A percentile compares a stretch with the other conserved stretches of the same genome.
phyloP scores from a whole-genome alignment of 1,140 invertebrate genomes.

The Patella vulgata region DNA sequence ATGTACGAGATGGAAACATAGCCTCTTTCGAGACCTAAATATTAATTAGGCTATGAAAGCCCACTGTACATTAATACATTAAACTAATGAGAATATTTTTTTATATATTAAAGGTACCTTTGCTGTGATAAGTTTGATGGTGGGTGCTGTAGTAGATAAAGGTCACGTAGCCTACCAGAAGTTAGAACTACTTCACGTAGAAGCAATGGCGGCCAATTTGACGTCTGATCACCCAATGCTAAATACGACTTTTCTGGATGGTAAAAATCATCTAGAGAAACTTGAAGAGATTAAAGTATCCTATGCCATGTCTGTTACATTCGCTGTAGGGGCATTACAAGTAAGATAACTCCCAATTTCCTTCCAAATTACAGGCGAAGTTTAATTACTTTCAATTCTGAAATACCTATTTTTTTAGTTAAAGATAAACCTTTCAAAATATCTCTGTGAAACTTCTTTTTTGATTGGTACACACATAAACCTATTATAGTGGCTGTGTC shows the following conservation, averaged over 20 bases:
- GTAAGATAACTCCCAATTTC: no score
- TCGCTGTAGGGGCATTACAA: constrained; percentile 53
- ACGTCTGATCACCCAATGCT: not conserved
- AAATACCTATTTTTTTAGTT: not conserved
- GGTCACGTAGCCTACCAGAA: constrained; percentile 38
- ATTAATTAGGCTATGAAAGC: no score
- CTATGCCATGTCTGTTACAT: constrained; percentile 52
- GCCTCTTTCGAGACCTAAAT: no score
- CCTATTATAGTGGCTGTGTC: not conserved
- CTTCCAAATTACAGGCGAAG: not conserved
- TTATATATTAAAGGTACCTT: constrained; percentile 62
- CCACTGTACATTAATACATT: no score
- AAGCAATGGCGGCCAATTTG: constrained; percentile 11
- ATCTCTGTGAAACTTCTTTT: not conserved
- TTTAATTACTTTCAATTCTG: not conserved
- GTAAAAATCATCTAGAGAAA: constrained; percentile 6
- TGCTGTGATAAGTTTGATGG: constrained; percentile 67
- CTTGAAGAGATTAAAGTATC: constrained; percentile 33
- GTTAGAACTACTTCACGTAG: constrained; percentile 17
- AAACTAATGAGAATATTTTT: no score
- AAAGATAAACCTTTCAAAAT: not conserved
- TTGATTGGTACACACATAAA: not conserved
- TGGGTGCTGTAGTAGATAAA: constrained; percentile 61
- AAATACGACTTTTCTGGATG: not conserved
- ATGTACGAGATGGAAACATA: no score